Conservation (phyloP, 2,113 vertebrate genomes). For the Bungarus multicinctus region DNA sequence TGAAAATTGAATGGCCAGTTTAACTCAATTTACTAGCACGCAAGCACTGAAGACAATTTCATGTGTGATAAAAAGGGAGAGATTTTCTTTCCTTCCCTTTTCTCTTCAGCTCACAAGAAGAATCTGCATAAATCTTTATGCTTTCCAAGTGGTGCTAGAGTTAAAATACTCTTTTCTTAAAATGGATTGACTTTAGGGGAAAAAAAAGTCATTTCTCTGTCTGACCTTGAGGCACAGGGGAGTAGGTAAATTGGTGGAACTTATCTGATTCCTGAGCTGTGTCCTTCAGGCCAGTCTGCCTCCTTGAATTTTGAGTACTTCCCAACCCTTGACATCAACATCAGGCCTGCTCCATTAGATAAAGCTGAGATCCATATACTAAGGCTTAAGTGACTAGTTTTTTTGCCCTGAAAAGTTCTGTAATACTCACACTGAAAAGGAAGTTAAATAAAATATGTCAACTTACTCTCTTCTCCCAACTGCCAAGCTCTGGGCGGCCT, state of each 20-base stretch:
- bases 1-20: neutral
- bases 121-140: neutral
- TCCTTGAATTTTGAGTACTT: neutral
- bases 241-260: neutral
- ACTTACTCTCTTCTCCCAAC: conserved; percentile 16
- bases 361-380: neutral
- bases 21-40: neutral
- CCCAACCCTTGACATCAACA: neutral
- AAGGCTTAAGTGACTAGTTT: neutral
- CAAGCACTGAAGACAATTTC: neutral
- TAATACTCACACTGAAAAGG: neutral
- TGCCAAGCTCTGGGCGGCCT: conserved; percentile 33
- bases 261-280: neutral
- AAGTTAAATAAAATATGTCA: neutral
- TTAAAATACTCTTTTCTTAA: neutral
- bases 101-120: neutral
- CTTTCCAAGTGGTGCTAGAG: neutral
- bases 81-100: neutral
- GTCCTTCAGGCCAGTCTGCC: neutral
- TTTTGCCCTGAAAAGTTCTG: neutral
- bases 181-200: neutral
- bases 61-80: neutral
- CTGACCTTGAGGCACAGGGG: neutral
- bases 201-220: neutral
- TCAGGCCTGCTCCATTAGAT: neutral